Base-by-base conservation (phyloP, 2,888 invertebrate genomes). In the Colletes collaris region DNA sequence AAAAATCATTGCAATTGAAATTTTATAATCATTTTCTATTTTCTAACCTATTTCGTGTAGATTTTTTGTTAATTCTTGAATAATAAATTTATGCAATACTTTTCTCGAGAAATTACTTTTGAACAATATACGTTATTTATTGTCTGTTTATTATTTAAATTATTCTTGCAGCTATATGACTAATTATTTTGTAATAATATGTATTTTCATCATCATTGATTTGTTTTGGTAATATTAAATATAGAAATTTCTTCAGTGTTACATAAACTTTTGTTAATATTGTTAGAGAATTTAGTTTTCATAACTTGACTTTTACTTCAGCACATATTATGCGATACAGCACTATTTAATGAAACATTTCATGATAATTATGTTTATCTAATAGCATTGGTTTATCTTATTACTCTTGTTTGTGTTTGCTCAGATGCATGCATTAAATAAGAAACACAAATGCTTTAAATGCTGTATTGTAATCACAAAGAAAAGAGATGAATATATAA, bases 11-110 rank as follows among this genome's bases (percentile, higher is more conserved):
- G 3, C 59, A 60, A 60, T 55, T 35, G 4, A n/a, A 5, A 49
- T 13, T 49, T 44, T 44, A 50, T 27, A 46, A 16, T 49, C 13
- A 46, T 64, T 53, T 10, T 49, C 27, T 10, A n/a, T 4, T 16
- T 77, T 64, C 70, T 82, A 82, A 82, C 77, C 82, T 81, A 27
- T n/a, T 69, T 64, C 13, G 0, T 53, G 3, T 16, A 37, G 7
- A 16, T 68, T 80, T 60, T 64, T 37, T n/a, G 19, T 16, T 10
- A 60, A 65, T 65, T 67, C 55, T 53, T 40, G 6, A 52, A 37
- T 37, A 58, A 66, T 62, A 46, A 46, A 66, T 59, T n/a, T 49
- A 5, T 35, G 7, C 16, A 35, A 16, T 10, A 59, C 8, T 16
- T 53, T 11, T 13, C 50, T 67, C 35, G 16, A 0, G 2, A 37